These are phyloP conservation scores for Nerophis ophidion DNA, from an alignment of 2,113 vertebrate genomes.

Conservation along the genomic window DNA sequence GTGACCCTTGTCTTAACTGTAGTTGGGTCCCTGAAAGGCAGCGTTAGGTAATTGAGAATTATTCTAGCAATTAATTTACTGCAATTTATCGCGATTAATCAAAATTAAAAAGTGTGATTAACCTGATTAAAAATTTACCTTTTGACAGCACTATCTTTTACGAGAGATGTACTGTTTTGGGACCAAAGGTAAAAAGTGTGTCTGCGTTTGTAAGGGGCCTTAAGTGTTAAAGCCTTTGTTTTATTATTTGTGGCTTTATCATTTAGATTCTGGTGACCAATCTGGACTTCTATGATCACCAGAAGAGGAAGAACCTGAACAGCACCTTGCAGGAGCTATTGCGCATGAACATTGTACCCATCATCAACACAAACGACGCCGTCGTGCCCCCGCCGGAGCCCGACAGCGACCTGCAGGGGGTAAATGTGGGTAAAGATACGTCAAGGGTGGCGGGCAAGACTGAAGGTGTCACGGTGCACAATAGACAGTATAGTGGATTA, in stretches of 20 bases:
- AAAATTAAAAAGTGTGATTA: no score
- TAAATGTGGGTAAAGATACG: conserved; percentile 86
- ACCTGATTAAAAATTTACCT: no score
- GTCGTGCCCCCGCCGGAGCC: conserved; percentile 95
- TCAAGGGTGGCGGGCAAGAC: not conserved
- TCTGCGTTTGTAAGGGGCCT: no score
- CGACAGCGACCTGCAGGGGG: conserved; percentile 97
- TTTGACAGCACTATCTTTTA: no score
- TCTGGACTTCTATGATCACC: conserved; percentile 93
- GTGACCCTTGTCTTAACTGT: no score
- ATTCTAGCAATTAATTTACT: no score
- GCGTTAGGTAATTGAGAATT: no score
- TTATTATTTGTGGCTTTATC: not conserved
- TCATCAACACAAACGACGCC: conserved; percentile 97
- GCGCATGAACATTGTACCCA: conserved; percentile 97
- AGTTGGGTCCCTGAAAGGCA: no score
- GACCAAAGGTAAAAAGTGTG: no score
- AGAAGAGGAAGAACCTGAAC: conserved; percentile 92
- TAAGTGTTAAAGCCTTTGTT: not conserved
- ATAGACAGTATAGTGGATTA: not conserved
- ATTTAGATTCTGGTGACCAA: conserved; percentile 93
- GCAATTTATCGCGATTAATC: no score
- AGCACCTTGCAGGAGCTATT: conserved; percentile 91
- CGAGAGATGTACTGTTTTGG: no score
- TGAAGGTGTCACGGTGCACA: not conserved